A percentile compares a stretch with the other conserved stretches of the same genome.
phyloP scores from a whole-genome alignment of 2,888 invertebrate genomes.

The Chironomus riparius region DNA sequence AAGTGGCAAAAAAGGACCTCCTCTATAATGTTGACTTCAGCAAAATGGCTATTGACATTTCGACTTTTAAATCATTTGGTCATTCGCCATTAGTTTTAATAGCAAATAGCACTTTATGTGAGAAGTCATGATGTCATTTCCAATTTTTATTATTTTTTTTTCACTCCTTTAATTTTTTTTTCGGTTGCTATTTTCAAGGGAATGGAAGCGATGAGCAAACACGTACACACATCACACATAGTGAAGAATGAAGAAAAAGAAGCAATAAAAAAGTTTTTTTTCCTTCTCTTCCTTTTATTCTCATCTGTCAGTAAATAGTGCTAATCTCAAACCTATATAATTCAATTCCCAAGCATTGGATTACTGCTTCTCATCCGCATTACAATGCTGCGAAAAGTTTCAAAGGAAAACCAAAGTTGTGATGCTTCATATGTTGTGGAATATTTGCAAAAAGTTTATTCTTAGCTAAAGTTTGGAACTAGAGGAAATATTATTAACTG shows the following conservation, averaged over 20 bases:
- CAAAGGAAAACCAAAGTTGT: too few relatives aligned
- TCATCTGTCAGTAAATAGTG: background rate
- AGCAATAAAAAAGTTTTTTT: background rate
- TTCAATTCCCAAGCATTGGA: background rate
- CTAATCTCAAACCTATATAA: background rate
- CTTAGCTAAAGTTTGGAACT: too few relatives aligned
- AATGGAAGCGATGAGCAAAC: too few relatives aligned
- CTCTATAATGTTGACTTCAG: background rate
- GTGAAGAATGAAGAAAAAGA: background rate
- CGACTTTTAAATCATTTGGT: background rate
- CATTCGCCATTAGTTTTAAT: background rate
- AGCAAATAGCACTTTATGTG: background rate
- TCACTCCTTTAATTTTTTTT: background rate
- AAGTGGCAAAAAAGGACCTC: too few relatives aligned
- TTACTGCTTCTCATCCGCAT: background rate
- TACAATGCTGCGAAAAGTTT: too few relatives aligned
- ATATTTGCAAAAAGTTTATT: too few relatives aligned
- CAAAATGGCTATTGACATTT: slow-evolving; percentile 1
- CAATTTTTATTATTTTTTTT: background rate
- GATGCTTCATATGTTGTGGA: too few relatives aligned
- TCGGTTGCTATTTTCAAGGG: background rate
- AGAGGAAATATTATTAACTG: too few relatives aligned
- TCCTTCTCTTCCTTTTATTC: too few relatives aligned
- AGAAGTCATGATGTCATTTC: background rate
- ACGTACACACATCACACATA: background rate